Percentiles rank a stretch among this genome's conserved stretches.
These are phyloP conservation scores for Anseranas semipalmata DNA, from an alignment of 2,113 vertebrate genomes.

Conservation along the genomic window DNA sequence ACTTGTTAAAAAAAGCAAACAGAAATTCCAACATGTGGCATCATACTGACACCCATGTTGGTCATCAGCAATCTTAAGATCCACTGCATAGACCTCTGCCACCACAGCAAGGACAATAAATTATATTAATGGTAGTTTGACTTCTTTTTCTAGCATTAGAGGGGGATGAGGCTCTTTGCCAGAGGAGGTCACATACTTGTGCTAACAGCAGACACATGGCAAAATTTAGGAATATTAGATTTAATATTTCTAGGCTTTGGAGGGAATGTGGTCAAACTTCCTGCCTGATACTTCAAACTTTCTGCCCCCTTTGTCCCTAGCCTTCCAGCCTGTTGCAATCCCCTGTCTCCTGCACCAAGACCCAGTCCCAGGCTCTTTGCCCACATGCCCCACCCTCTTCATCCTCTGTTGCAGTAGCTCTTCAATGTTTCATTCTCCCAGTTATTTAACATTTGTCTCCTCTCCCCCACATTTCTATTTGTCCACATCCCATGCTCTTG, in stretches of 20 bases:
- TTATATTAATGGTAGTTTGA: neutral
- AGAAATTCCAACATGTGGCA: constrained; percentile 64
- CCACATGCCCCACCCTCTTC: neutral
- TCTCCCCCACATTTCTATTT: neutral
- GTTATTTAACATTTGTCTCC: neutral
- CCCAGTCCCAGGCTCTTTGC: neutral
- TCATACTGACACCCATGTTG: constrained; percentile 26
- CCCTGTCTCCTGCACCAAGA: neutral
- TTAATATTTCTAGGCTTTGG: constrained; percentile 44
- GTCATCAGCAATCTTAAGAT: constrained; percentile 57
- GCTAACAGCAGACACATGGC: neutral
- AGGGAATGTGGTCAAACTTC: constrained; percentile 47
- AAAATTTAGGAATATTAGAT: neutral
- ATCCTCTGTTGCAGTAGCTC: neutral
- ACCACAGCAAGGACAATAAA: neutral
- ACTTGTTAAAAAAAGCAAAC: constrained; percentile 67
- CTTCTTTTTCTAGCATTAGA: neutral
- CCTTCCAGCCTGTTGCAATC: neutral
- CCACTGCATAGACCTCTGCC: constrained; percentile 21
- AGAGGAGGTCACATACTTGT: neutral
- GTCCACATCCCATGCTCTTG: neutral
- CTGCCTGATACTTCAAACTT: neutral
- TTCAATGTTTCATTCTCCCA: neutral
- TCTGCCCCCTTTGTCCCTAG: neutral
- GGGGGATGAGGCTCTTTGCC: constrained; percentile 35